Conservation (phyloP, 92 coral and sea anemone genomes). For the Bergia sp. region DNA sequence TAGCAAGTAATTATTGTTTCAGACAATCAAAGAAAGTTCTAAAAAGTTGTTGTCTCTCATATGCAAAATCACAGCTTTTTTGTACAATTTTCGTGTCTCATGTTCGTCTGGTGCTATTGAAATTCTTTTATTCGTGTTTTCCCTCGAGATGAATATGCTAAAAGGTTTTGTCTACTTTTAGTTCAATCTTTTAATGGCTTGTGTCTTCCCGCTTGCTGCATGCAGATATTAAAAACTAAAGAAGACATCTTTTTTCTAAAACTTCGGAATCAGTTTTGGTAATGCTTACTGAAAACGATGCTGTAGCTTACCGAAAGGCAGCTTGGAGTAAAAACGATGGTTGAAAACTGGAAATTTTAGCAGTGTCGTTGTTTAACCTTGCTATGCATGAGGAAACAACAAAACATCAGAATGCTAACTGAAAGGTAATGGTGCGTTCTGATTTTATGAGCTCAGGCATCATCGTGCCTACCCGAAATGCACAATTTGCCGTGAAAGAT, state of each 20-base stretch:
- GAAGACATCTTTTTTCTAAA: not conserved
- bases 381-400: not conserved
- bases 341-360: not conserved
- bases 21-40: not conserved
- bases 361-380: too few species aligned
- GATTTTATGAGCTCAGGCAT: not conserved
- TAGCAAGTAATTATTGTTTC: constrained; percentile 7
- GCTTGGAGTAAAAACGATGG: not conserved
- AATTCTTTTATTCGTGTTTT: constrained; percentile 4
- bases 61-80: constrained; percentile 32
- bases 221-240: not conserved
- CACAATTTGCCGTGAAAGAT: not conserved
- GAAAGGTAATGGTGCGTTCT: not conserved
- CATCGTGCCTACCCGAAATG: not conserved
- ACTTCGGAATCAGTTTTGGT: not conserved
- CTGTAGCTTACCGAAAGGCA: not conserved
- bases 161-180: constrained; percentile 15
- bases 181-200: not conserved
- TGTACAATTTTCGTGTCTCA: constrained; percentile 27
- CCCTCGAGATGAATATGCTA: constrained; percentile 37
- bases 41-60: constrained; percentile 21
- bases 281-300: not conserved
- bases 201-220: not conserved
- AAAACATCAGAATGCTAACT: not conserved
- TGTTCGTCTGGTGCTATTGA: not conserved